Percentiles rank a stretch among this genome's conserved stretches.
Evolutionary conservation across 1,140 invertebrate species (phyloP).

Genomic region (Lordiphosa clarofinis): DNA sequence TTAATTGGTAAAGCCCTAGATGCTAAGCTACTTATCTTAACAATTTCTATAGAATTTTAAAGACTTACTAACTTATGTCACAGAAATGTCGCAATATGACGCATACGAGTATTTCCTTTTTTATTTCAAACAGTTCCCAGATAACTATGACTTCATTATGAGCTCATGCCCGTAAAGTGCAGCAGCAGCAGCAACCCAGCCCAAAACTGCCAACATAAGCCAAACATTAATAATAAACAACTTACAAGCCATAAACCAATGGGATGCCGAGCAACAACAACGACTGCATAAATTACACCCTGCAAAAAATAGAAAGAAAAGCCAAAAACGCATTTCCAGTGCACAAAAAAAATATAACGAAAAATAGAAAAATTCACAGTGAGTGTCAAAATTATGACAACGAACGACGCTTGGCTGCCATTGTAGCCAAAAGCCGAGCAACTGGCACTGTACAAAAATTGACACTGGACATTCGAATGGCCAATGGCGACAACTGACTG

Average conservation of each 20-base stretch:
- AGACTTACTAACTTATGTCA: too few species aligned
- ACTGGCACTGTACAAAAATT: slow-evolving; percentile 25
- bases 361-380: slow-evolving; percentile 33
- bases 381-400: slow-evolving; percentile 69
- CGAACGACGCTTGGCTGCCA: slow-evolving; percentile 24
- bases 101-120: slow-evolving; percentile 63
- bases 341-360: slow-evolving; percentile 13
- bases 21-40: too few species aligned
- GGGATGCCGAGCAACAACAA: slow-evolving; percentile 48
- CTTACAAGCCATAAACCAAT: slow-evolving; percentile 75
- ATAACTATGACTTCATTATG: slow-evolving; percentile 70
- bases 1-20: slow-evolving; percentile 27
- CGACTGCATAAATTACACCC: slow-evolving; percentile 57
- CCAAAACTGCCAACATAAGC: slow-evolving; percentile 49
- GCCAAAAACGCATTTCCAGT: slow-evolving; percentile 50
- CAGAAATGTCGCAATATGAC: slow-evolving; percentile 52
- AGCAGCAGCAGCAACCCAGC: slow-evolving; percentile 20
- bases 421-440: slow-evolving; percentile 36
- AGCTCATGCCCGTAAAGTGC: slow-evolving; percentile 65
- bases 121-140: too few species aligned
- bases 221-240: slow-evolving; percentile 76
- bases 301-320: slow-evolving; percentile 29
- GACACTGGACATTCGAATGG: slow-evolving; percentile 49
- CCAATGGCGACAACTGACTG: slow-evolving; percentile 49
- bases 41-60: too few species aligned